These are phyloP conservation scores for Temnopleurus reevesii DNA, from an alignment of 53 echinoderm and acorn worm genomes.

Conservation along the genomic window DNA sequence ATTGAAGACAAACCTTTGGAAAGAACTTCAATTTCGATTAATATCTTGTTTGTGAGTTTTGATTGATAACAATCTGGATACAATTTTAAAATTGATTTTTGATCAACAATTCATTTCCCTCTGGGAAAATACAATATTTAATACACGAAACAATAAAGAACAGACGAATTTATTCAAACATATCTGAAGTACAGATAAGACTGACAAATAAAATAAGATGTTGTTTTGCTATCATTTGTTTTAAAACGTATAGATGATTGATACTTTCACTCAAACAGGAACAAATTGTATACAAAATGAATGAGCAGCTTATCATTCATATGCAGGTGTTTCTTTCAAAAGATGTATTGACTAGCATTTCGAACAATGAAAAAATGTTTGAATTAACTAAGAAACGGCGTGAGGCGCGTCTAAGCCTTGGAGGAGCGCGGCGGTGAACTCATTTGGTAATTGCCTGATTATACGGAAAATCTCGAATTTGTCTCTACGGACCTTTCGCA, in stretches of 20 bases:
- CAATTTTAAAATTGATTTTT: background rate
- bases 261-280: conserved; percentile 9
- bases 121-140: background rate
- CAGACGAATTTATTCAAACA: too few species aligned
- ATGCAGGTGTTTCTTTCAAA: background rate
- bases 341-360: background rate
- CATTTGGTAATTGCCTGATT: conserved; percentile 65
- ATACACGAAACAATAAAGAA: background rate
- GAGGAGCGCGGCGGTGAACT: conserved; percentile 40
- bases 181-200: background rate
- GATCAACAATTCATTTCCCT: background rate
- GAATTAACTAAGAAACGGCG: background rate
- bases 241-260: background rate
- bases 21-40: background rate
- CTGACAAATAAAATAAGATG: background rate
- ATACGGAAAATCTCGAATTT: conserved; percentile 61
- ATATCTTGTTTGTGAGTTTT: background rate
- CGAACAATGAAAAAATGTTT: too few species aligned
- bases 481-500: conserved; percentile 46
- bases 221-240: too few species aligned
- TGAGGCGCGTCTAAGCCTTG: background rate
- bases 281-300: background rate
- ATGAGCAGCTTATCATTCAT: background rate
- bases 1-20: too few species aligned
- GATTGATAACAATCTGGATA: background rate